phyloP scores from a whole-genome alignment of 2,113 vertebrate species.

The Phylloscopus whistleri region DNA sequence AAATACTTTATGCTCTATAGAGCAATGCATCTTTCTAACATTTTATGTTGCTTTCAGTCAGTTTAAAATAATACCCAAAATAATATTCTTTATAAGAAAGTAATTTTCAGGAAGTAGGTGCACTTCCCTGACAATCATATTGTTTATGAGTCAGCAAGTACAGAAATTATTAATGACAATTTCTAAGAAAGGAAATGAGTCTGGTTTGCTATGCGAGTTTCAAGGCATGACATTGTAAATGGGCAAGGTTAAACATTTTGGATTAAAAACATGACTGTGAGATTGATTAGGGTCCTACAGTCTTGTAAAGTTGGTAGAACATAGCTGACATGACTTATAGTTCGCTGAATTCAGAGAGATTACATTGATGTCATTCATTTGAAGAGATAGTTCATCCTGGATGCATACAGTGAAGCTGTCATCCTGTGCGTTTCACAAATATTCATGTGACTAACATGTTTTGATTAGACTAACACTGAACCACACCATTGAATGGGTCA shows the following conservation, averaged over 20 bases:
- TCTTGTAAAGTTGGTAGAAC: slow-evolving; percentile 73
- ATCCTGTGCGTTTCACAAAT: slow-evolving; percentile 61
- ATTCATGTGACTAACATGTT: slow-evolving; percentile 64
- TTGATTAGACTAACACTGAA: slow-evolving; percentile 59
- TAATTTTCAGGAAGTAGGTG: slow-evolving; percentile 52
- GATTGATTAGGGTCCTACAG: slow-evolving; percentile 71
- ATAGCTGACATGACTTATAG: slow-evolving; percentile 70
- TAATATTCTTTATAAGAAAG: slow-evolving; percentile 22
- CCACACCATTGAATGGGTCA: slow-evolving; percentile 20
- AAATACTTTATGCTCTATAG: neutral
- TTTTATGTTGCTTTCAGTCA: slow-evolving; percentile 29
- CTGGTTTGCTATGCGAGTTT: slow-evolving; percentile 53
- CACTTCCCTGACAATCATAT: slow-evolving; percentile 32
- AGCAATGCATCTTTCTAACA: neutral
- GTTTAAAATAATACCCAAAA: slow-evolving; percentile 11
- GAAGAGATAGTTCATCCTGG: slow-evolving; percentile 68
- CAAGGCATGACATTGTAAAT: slow-evolving; percentile 71
- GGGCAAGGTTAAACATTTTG: slow-evolving; percentile 74
- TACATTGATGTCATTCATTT: slow-evolving; percentile 69
- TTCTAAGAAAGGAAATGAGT: slow-evolving; percentile 68
- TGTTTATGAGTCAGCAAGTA: slow-evolving; percentile 69
- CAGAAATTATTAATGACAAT: slow-evolving; percentile 71
- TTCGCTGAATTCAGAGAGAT: slow-evolving; percentile 71
- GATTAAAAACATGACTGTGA: slow-evolving; percentile 76
- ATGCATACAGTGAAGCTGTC: slow-evolving; percentile 65